These are phyloP conservation scores for Oscheius myriophilus DNA, from an alignment of 2,888 invertebrate species.

Conservation along the genomic window DNA sequence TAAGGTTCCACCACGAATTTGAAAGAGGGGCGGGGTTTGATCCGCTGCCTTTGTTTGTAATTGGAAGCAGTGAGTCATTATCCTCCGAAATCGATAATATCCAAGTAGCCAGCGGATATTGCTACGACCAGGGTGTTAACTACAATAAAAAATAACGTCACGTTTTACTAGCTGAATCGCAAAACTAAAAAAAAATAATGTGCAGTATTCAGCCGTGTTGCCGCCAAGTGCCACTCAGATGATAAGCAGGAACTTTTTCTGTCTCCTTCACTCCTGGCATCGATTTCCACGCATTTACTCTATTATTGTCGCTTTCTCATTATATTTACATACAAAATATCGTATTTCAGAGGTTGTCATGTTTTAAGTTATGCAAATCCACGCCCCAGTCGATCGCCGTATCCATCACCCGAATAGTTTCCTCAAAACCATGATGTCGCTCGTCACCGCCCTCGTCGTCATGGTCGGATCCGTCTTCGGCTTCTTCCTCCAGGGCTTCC, in stretches of 20 bases:
- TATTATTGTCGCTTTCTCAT: background rate
- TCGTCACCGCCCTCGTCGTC: conserved; percentile 23
- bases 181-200: too few species aligned
- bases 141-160: too few species aligned
- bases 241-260: background rate
- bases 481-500: conserved; percentile 27
- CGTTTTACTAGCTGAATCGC: too few species aligned
- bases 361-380: conserved; percentile 23
- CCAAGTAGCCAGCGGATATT: too few species aligned
- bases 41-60: too few species aligned
- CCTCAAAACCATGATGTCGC: conserved; percentile 22
- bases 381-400: conserved; percentile 19
- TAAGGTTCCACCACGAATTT: too few species aligned
- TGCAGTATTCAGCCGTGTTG: too few species aligned
- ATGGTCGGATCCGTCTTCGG: conserved; percentile 26
- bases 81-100: too few species aligned
- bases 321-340: background rate
- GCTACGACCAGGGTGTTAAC: too few species aligned
- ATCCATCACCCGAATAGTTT: conserved; percentile 1
- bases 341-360: conserved; percentile 16
- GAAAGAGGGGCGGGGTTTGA: too few species aligned
- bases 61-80: too few species aligned
- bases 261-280: background rate
- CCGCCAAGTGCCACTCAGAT: too few species aligned
- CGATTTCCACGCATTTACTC: background rate